Conservation (phyloP, 2,797 vertebrate genomes). For the Typhlichthys subterraneus region DNA sequence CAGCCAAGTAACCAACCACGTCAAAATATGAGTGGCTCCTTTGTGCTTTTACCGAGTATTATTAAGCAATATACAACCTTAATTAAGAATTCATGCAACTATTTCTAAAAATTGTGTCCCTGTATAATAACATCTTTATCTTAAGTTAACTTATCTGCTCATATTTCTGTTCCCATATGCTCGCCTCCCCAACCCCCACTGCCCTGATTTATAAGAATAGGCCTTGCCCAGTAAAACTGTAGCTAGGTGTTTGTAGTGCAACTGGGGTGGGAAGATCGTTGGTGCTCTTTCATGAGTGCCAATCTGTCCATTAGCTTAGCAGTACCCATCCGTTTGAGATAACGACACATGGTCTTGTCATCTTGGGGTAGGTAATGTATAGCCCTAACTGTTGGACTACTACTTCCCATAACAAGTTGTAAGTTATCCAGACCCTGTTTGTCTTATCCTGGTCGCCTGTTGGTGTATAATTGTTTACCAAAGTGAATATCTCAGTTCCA, state of each 20-base stretch:
- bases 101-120: background rate
- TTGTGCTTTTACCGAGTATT: no score
- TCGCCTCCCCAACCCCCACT: slow-evolving; percentile 1
- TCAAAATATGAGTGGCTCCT: no score
- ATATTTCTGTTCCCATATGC: slow-evolving; percentile 22
- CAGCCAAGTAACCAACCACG: background rate
- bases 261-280: slow-evolving; percentile 36
- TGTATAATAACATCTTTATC: slow-evolving; percentile 44
- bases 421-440: slow-evolving; percentile 16
- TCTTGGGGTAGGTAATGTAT: slow-evolving; percentile 49
- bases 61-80: no score
- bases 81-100: no score
- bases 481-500: no score
- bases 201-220: slow-evolving; percentile 68
- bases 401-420: slow-evolving; percentile 50
- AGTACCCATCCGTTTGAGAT: slow-evolving; percentile 31
- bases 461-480: no score
- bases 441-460: no score
- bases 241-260: slow-evolving; percentile 53
- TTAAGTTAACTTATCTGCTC: slow-evolving; percentile 39
- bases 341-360: slow-evolving; percentile 35
- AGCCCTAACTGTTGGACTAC: slow-evolving; percentile 40
- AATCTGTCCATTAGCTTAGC: slow-evolving; percentile 57
- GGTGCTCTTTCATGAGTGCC: slow-evolving; percentile 46
- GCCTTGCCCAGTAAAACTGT: slow-evolving; percentile 50